Evolutionary conservation across 2,113 vertebrate species (phyloP).

Genomic region (Chrysochloris asiatica): DNA sequence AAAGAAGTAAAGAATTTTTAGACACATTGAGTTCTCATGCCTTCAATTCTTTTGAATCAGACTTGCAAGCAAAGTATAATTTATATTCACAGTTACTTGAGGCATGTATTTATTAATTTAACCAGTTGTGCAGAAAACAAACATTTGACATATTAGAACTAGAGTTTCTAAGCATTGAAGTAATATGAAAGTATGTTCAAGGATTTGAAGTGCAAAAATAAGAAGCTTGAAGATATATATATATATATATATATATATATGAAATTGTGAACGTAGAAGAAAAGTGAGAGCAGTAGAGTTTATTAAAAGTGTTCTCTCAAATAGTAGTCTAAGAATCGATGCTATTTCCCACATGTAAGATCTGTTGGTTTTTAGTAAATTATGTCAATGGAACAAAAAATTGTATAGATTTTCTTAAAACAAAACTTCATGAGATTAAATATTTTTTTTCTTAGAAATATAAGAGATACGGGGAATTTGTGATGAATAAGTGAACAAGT

Average conservation of each 20-base stretch:
- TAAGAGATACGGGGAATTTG: not conserved
- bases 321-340: not conserved
- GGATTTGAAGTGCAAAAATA: not conserved
- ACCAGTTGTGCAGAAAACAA: not conserved
- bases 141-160: not conserved
- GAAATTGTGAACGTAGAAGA: not conserved
- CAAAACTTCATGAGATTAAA: not conserved
- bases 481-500: not conserved
- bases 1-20: not conserved
- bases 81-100: not conserved
- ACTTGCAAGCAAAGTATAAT: not conserved
- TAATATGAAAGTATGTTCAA: not conserved
- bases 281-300: not conserved
- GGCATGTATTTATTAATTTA: not conserved
- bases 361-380: not conserved
- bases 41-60: too few species aligned
- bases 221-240: not conserved
- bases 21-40: not conserved
- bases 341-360: not conserved
- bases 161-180: not conserved
- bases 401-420: not conserved
- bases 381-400: not conserved
- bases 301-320: not conserved
- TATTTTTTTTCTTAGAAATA: not conserved
- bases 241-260: not conserved